Evolutionary conservation across 2,797 vertebrate genomes (phyloP), one percentile per base, ranked within the genome.

Genomic region (Sus cebifrons): DNA sequence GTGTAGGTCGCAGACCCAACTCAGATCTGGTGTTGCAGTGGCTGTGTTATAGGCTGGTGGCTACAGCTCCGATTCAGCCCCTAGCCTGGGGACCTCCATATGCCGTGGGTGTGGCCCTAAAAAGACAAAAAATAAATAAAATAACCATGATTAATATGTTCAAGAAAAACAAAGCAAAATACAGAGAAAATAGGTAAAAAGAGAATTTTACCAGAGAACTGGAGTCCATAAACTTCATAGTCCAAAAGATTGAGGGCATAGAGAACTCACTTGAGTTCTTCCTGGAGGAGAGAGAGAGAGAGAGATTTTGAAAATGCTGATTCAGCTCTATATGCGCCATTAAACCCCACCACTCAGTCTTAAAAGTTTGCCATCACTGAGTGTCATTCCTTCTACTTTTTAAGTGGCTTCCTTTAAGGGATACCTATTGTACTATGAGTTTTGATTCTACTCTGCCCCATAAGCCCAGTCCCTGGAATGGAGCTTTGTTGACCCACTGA

Each of bases 331-430:
- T 64, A 16, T 18, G 56, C 92, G 44, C 74, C 40, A 12, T 32
- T 86, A 74, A 84, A 82, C 56, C 74, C 58, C 2, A 7, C 21
- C 32, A 23, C 25, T 32, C 54, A 23, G 36, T 73, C 56, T 71
- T 52, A 71, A 54, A 71, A 62, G 65, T 67, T 93, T 73, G 83
- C 6, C 16, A 18, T 56, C 16, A 14, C 21, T 21, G 36, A 18
- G 9, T 71, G 54, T 54, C 62, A 5, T 67, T 88, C 60, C 64
- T 62, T 73, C 6, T 21, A 18, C 23, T 60, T 91, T 67, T 87
- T 68, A 95, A 58, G 68, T 40, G 60, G 25, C 54, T 93, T 92
- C 78, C 81, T 91, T 71, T 67, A 88, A 64, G 73, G 29, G n/a
- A 82, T 32, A 67, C 10, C 17, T 29, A 71, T 21, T 91, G 79